A percentile compares a stretch with the other conserved stretches of the same genome.
These are phyloP conservation scores for Platorchestia sp. DNA, from an alignment of 1,140 invertebrate species.

Conservation along the genomic window DNA sequence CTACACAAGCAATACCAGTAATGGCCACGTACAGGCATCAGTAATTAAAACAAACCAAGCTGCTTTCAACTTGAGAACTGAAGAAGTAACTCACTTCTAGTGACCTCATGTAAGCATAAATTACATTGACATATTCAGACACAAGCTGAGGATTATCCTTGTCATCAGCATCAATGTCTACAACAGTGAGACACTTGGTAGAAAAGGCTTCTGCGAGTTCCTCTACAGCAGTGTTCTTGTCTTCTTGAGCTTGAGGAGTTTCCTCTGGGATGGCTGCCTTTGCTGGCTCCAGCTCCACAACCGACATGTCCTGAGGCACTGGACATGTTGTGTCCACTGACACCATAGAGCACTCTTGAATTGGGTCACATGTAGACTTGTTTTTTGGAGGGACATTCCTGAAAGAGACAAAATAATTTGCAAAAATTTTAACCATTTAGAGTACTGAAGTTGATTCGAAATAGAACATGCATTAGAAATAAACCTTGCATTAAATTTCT, in stretches of 20 bases:
- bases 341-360: constrained; percentile 42
- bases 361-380: neutral
- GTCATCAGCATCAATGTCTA: constrained; percentile 84
- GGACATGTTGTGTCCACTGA: neutral
- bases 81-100: constrained; percentile 75
- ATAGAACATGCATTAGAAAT: neutral
- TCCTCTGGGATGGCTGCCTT: neutral
- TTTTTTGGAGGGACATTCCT: constrained; percentile 1
- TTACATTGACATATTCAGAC: constrained; percentile 86
- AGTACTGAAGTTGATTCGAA: neutral
- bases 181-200: constrained; percentile 69
- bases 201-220: constrained; percentile 66
- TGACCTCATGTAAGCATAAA: constrained; percentile 83
- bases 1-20: neutral
- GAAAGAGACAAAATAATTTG: neutral
- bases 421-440: neutral
- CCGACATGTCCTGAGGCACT: constrained; percentile 10
- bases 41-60: too few species aligned
- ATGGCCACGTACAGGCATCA: neutral
- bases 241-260: constrained; percentile 58
- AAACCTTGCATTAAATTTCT: neutral
- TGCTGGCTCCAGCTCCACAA: neutral
- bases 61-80: too few species aligned
- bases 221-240: constrained; percentile 58
- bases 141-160: constrained; percentile 83